phyloP scores from a whole-genome alignment of 2,888 invertebrate genomes.

The Brenthis hecate region DNA sequence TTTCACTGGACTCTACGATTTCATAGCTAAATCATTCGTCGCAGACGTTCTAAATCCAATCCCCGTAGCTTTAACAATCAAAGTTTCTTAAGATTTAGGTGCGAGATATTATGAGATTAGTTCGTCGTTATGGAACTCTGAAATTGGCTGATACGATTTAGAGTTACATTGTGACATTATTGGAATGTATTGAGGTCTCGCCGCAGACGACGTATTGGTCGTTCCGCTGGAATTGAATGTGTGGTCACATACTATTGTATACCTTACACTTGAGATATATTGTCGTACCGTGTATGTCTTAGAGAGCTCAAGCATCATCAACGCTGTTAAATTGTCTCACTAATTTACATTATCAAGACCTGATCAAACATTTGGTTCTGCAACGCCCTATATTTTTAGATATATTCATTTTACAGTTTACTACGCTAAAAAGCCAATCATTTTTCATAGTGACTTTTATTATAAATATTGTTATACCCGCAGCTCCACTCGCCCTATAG shows the following conservation, averaged over 20 bases:
- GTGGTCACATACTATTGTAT: constrained; percentile 8
- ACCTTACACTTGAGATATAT: constrained; percentile 9
- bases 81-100: constrained; percentile 31
- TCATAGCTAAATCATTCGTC: constrained; percentile 17
- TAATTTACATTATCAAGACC: no score
- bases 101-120: constrained; percentile 26
- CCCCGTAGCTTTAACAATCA: constrained; percentile 19
- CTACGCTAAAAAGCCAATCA: no score
- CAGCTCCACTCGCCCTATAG: no score
- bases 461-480: no score
- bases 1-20: background rate
- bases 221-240: constrained; percentile 11
- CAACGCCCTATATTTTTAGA: no score
- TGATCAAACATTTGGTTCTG: no score
- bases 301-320: no score
- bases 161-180: constrained; percentile 13
- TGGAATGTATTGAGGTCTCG: constrained; percentile 7
- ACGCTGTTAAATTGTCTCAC: no score
- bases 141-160: constrained; percentile 21
- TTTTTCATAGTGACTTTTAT: no score
- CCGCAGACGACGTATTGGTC: constrained; percentile 8
- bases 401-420: no score
- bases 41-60: constrained; percentile 4
- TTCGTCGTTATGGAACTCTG: constrained; percentile 19
- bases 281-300: background rate